Evolutionary conservation across 2,113 vertebrate species (phyloP).

Genomic region (Isichthys henryi): DNA sequence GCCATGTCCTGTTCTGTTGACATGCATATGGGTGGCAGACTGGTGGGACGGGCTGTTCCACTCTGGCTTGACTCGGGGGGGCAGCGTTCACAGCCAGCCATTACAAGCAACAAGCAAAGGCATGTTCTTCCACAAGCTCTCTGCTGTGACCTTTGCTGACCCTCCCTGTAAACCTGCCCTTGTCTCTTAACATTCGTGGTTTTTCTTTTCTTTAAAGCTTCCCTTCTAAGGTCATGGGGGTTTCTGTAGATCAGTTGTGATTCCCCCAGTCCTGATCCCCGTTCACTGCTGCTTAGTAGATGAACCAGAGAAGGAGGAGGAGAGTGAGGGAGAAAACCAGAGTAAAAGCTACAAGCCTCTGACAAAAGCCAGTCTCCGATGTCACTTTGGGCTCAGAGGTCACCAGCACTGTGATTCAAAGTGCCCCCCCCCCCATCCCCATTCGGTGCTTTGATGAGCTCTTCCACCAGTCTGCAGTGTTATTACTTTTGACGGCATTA

Average conservation of each 20-base stretch:
- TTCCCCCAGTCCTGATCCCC: background rate
- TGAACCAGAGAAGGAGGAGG: background rate
- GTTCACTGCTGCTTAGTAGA: background rate
- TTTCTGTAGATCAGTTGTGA: background rate
- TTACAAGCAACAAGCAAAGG: background rate
- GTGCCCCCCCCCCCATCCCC: background rate
- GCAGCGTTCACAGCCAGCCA: background rate
- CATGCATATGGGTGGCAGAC: background rate
- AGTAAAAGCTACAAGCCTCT: background rate
- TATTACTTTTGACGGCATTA: conserved; percentile 42
- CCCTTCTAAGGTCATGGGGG: background rate
- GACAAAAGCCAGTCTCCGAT: background rate
- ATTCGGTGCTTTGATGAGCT: conserved; percentile 14
- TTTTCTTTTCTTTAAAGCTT: background rate
- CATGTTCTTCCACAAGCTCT: background rate
- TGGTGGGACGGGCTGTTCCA: background rate
- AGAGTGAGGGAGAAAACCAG: background rate
- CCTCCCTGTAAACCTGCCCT: background rate
- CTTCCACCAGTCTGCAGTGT: conserved; percentile 2
- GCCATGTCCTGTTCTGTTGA: background rate
- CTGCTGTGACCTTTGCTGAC: background rate
- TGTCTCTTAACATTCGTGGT: background rate
- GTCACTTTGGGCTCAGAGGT: background rate
- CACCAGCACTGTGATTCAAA: conserved; percentile 1
- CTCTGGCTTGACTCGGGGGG: background rate